Evolutionary conservation across 92 coral and sea anemone species (phyloP).

Genomic region (Zoanthus sociatus): DNA sequence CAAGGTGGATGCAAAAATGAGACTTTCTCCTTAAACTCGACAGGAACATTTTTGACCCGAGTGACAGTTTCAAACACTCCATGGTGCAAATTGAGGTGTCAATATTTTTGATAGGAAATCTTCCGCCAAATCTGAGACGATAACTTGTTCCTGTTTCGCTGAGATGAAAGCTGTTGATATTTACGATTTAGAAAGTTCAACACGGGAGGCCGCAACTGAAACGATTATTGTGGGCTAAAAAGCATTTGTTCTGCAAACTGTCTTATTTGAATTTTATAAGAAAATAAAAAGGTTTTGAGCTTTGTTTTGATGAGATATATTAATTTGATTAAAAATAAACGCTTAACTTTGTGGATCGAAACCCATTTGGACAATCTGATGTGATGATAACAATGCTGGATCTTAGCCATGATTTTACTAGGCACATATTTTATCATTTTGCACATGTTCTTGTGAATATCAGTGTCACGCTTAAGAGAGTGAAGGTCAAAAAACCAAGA

Average conservation of each 20-base stretch:
- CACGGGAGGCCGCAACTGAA: too few species aligned
- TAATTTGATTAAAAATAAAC: neutral
- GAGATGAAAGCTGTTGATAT: neutral
- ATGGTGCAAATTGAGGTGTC: neutral
- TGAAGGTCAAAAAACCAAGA: neutral
- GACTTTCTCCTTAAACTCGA: neutral
- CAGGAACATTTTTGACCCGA: slow-evolving; percentile 16
- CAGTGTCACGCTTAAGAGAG: neutral
- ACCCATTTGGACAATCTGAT: neutral
- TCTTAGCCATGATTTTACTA: neutral
- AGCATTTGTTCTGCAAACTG: neutral
- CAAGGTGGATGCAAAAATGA: neutral
- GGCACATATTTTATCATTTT: too few species aligned
- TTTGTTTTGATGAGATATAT: neutral
- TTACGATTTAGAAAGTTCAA: neutral
- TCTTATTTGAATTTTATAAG: too few species aligned
- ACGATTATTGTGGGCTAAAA: neutral
- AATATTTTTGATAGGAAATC: slow-evolving; percentile 1
- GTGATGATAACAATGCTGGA: neutral
- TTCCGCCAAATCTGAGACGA: slow-evolving; percentile 32
- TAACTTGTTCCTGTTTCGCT: slow-evolving; percentile 41
- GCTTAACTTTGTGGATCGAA: neutral
- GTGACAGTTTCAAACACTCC: slow-evolving; percentile 5
- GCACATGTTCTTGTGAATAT: neutral
- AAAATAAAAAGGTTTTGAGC: too few species aligned